A percentile compares a stretch with the other conserved stretches of the same genome.
These are phyloP conservation scores for Caranx ignobilis DNA, from an alignment of 2,113 vertebrate genomes.

Conservation along the genomic window DNA sequence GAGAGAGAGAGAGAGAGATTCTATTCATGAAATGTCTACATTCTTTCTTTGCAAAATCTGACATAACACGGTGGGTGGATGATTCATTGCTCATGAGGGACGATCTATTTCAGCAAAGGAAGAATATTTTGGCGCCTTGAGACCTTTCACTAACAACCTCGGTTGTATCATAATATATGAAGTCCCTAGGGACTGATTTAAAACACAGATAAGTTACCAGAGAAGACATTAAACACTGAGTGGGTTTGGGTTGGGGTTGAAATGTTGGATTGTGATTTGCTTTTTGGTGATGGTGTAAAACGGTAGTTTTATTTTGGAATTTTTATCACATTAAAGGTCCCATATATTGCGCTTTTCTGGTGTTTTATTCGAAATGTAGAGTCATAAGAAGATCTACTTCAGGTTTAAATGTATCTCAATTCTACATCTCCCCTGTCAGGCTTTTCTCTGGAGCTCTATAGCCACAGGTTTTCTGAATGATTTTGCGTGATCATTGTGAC, in stretches of 20 bases:
- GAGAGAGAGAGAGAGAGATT: slow-evolving; percentile 18
- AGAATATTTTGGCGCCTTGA: slow-evolving; percentile 22
- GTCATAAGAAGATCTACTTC: too few species aligned
- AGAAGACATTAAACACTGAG: neutral
- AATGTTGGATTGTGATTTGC: neutral
- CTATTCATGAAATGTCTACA: slow-evolving; percentile 59
- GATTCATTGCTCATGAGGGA: slow-evolving; percentile 60
- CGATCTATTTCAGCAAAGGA: slow-evolving; percentile 21
- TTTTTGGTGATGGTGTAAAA: neutral
- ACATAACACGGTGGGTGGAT: slow-evolving; percentile 54
- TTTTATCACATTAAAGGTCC: neutral
- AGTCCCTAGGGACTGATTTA: neutral
- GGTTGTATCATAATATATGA: slow-evolving; percentile 25
- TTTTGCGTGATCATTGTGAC: too few species aligned
- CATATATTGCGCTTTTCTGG: too few species aligned
- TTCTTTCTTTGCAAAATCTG: slow-evolving; percentile 44
- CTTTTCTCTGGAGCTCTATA: too few species aligned
- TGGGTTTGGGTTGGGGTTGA: neutral
- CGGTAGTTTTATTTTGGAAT: neutral
- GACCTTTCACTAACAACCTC: slow-evolving; percentile 45
- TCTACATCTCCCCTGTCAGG: too few species aligned
- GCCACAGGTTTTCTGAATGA: too few species aligned
- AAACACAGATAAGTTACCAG: neutral
- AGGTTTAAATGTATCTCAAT: too few species aligned
- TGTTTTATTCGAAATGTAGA: too few species aligned